A percentile compares a stretch with the other conserved stretches of the same genome.
These are phyloP conservation scores for Globicephala melas DNA, from an alignment of 2,113 vertebrate genomes.

Conservation along the genomic window DNA sequence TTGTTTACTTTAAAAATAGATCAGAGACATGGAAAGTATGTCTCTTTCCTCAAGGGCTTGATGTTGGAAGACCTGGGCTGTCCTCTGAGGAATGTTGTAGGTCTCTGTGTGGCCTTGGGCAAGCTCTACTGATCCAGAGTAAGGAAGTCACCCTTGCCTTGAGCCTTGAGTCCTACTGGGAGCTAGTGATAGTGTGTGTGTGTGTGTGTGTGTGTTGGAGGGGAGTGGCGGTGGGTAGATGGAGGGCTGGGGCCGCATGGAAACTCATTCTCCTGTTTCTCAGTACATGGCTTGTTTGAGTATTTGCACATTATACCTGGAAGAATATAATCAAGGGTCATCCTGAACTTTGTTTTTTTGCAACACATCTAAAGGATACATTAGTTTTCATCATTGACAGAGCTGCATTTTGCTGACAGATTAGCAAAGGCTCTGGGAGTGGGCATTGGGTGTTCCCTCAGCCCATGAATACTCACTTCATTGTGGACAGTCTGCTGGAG, in stretches of 20 bases:
- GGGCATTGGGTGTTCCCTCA: not conserved
- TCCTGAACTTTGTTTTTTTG: not conserved
- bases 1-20: slow-evolving; percentile 28
- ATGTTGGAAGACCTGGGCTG: not conserved
- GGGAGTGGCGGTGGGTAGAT: not conserved
- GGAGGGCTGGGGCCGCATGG: not conserved
- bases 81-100: not conserved
- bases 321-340: not conserved
- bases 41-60: not conserved
- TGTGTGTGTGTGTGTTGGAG: not conserved
- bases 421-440: not conserved
- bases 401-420: not conserved
- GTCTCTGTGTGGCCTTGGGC: not conserved
- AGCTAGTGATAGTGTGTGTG: too few relatives aligned
- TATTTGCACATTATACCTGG: not conserved
- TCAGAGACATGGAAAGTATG: not conserved
- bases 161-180: not conserved
- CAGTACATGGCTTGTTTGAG: not conserved
- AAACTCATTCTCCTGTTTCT: not conserved
- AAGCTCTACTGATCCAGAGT: not conserved
- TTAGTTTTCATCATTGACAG: not conserved
- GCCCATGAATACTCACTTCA: fast-evolving
- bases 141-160: not conserved
- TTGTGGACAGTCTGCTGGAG: not conserved
- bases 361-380: not conserved